Conservation (phyloP, 2,888 invertebrate species). For the Poecilobothrus nobilitatus region DNA sequence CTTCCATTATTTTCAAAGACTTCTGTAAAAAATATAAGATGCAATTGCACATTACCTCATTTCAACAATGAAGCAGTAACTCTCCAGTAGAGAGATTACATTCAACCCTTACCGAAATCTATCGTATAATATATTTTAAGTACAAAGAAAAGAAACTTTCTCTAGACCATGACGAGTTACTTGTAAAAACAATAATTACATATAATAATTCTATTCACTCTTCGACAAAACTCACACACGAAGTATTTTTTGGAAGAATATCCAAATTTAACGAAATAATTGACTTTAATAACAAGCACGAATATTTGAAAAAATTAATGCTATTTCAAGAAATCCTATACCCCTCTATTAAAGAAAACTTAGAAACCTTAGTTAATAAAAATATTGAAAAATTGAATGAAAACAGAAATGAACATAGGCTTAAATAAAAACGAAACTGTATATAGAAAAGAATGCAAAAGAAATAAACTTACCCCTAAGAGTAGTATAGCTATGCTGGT, state of each 20-base stretch:
- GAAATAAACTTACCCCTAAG: no score
- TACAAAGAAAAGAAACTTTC: constrained; percentile 16
- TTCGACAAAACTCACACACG: constrained; percentile 18
- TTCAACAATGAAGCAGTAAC: constrained; percentile 20
- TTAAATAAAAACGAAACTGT: no score
- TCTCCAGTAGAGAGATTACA: constrained; percentile 22
- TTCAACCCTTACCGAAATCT: constrained; percentile 22
- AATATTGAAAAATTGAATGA: no score
- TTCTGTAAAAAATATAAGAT: constrained; percentile 20
- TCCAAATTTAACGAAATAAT: constrained; percentile 15
- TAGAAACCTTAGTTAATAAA: no score
- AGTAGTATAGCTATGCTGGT: no score
- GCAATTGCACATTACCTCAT: constrained; percentile 19
- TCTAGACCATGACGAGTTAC: constrained; percentile 18
- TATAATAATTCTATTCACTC: constrained; percentile 20
- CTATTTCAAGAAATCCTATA: no score
- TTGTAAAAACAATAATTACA: constrained; percentile 18
- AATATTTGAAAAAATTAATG: constrained; percentile 10
- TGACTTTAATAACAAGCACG: constrained; percentile 17
- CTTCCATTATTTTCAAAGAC: constrained; percentile 20
- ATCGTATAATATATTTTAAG: constrained; percentile 19
- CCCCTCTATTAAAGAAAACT: no score
- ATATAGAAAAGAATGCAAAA: no score
- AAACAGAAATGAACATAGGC: no score
- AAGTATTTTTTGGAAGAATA: no score